These are phyloP conservation scores for Gavia stellata DNA, from an alignment of 2,113 vertebrate genomes.

Conservation along the genomic window DNA sequence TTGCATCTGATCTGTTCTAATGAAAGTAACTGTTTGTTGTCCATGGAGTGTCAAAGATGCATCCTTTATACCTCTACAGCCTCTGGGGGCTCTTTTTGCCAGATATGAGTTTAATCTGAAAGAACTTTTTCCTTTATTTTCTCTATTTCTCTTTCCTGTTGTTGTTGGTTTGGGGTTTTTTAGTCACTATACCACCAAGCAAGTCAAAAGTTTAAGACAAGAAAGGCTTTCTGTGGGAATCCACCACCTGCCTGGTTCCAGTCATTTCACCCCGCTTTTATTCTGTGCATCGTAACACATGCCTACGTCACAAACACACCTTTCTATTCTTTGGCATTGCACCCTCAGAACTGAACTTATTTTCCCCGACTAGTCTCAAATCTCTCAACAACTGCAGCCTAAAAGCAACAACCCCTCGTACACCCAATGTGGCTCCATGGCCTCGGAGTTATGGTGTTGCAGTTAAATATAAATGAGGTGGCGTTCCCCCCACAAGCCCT, in stretches of 20 bases:
- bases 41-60: background rate
- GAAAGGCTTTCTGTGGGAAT: background rate
- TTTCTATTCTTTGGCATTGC: background rate
- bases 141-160: background rate
- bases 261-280: background rate
- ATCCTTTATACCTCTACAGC: background rate
- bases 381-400: background rate
- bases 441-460: accelerated
- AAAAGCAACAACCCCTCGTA: background rate
- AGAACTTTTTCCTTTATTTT: background rate
- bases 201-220: background rate
- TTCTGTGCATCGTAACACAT: accelerated
- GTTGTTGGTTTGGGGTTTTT: background rate
- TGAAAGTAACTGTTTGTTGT: background rate
- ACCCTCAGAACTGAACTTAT: background rate
- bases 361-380: background rate
- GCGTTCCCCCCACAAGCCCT: no score
- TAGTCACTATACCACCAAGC: background rate
- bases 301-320: background rate
- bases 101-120: background rate
- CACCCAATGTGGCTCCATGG: accelerated
- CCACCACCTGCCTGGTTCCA: background rate
- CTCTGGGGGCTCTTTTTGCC: background rate
- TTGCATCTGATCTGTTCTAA: background rate
- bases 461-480: background rate